These are phyloP conservation scores for Pangasius larnaudii DNA, from an alignment of 2,797 vertebrate genomes.

Conservation along the genomic window DNA sequence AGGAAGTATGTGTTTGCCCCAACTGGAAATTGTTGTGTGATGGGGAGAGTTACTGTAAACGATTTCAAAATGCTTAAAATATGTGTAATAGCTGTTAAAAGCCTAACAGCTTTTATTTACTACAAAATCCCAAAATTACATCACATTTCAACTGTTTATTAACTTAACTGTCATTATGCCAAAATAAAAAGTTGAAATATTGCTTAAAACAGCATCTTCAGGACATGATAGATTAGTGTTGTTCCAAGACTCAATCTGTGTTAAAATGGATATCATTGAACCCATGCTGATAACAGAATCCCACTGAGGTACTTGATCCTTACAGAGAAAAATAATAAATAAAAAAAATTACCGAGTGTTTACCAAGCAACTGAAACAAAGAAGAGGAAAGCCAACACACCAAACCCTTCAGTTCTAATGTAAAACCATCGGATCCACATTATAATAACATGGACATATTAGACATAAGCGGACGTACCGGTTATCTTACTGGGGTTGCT, in stretches of 20 bases:
- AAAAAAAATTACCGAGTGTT: not conserved
- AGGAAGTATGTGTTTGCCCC: not conserved
- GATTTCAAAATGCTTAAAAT: not conserved
- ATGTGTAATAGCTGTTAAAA: too few species aligned
- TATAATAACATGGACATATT: not conserved
- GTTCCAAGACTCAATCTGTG: constrained; percentile 6
- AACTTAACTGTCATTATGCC: not conserved
- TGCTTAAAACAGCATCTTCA: not conserved
- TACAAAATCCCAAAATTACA: not conserved
- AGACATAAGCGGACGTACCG: not conserved
- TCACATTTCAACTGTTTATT: not conserved
- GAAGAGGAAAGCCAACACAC: not conserved
- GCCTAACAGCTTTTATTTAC: not conserved
- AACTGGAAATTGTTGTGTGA: not conserved
- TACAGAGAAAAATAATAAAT: constrained; percentile 23
- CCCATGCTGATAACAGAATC: constrained; percentile 35
- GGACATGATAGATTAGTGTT: not conserved
- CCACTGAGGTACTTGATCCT: constrained; percentile 34
- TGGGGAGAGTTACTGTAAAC: not conserved
- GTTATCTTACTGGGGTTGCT: constrained; percentile 7
- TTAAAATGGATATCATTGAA: constrained; percentile 20
- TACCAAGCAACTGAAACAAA: not conserved
- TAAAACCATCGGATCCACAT: not conserved
- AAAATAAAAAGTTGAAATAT: not conserved
- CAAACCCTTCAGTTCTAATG: not conserved